Percentiles rank a stretch among this genome's conserved stretches.
These are phyloP conservation scores for Cyprichromis sp. DNA, from an alignment of 2,113 vertebrate species.

Conservation along the genomic window DNA sequence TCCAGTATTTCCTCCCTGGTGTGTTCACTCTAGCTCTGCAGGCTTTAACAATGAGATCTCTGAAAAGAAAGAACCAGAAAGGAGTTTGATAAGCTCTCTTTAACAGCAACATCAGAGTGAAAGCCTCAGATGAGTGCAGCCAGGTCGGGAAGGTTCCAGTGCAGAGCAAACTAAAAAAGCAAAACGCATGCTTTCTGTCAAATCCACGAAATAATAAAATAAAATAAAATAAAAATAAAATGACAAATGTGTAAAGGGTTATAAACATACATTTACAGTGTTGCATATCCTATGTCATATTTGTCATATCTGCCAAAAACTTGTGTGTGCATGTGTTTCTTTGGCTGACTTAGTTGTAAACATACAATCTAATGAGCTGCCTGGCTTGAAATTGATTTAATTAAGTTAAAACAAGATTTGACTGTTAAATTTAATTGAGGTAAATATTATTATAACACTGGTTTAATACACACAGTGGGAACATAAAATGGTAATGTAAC, in stretches of 20 bases:
- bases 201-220: not conserved
- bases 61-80: not conserved
- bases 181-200: not conserved
- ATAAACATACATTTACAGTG: not conserved
- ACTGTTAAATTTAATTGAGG: not conserved
- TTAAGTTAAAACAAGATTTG: not conserved
- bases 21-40: constrained; percentile 19
- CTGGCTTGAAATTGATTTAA: not conserved
- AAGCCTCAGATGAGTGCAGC: not conserved
- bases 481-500: not conserved
- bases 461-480: not conserved
- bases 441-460: not conserved
- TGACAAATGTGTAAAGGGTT: not conserved
- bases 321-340: not conserved
- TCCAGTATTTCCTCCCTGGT: constrained; percentile 52
- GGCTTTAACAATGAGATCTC: constrained; percentile 7
- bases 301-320: not conserved
- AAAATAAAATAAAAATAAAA: not conserved
- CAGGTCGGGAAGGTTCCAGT: not conserved
- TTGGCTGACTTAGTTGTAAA: not conserved
- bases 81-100: constrained; percentile 14
- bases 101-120: not conserved
- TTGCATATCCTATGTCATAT: not conserved
- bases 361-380: not conserved
- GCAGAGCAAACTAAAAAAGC: not conserved